Evolutionary conservation across 2,113 vertebrate species (phyloP).

Genomic region (Hylia prasina): DNA sequence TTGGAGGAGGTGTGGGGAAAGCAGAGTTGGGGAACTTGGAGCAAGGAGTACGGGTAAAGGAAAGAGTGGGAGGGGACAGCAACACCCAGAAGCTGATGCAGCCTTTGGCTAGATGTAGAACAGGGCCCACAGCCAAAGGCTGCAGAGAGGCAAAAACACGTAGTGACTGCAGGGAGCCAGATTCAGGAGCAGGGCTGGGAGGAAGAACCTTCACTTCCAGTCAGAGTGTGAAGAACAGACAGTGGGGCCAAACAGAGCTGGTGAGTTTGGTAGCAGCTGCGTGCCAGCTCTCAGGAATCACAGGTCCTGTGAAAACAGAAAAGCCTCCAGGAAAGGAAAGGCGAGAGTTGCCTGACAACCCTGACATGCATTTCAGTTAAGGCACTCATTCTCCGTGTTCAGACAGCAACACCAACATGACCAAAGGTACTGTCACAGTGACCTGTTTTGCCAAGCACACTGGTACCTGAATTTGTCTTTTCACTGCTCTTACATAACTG

Average conservation of each 20-base stretch:
- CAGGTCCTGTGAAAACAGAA: neutral
- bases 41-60: neutral
- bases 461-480: neutral
- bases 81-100: neutral
- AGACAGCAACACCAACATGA: neutral
- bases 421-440: rapidly evolving
- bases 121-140: neutral
- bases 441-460: neutral
- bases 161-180: neutral
- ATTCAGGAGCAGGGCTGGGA: neutral
- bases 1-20: neutral
- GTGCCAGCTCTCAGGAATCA: neutral
- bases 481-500: neutral
- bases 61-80: neutral
- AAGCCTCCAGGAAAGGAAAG: neutral
- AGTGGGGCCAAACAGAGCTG: neutral
- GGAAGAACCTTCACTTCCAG: neutral
- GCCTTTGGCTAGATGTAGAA: neutral
- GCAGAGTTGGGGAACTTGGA: neutral
- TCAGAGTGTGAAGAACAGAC: neutral
- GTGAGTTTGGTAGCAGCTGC: neutral
- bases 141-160: neutral
- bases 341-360: neutral
- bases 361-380: rapidly evolving
- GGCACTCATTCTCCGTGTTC: neutral